Evolutionary conservation across 1,140 invertebrate genomes (phyloP), one percentile per base, ranked within the genome.

Genomic region (Probaryconus sp.): DNA sequence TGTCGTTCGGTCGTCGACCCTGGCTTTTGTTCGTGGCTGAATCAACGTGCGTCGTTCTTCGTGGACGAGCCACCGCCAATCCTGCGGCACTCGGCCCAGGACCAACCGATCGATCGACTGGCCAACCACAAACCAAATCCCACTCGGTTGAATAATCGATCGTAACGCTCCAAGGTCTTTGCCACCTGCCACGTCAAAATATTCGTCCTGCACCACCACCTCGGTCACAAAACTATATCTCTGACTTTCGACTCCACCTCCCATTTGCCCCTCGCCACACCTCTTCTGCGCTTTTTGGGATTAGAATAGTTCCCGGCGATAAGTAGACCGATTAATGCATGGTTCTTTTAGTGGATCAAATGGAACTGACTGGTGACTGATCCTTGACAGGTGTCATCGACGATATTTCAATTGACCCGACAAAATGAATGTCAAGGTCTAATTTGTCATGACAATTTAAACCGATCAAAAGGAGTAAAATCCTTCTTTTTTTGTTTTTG

Each of bases 11-110:
- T 79, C 78, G 61, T 71, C 77, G 81, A 83, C 78, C 81, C 74
- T 63, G 70, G 81, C 86, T 87, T 87, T 87, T 87, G 86, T 87
- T 86, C 85, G 80, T 83, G 81, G 77, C 78, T 79, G 83, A 82
- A 76, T 71, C 77, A 64, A 74, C 81, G 73, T 68, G 64, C 70
- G 64, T 67, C 75, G 74, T 63, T 72, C 61, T 65, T 63, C 71
- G 37, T 45, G 51, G 43, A 60, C 53, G 37, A 56, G 42, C 37
- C 47, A 48, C 65, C 47, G 43, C 63, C 61, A 35, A 77, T 79
- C 79, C 77, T 63, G 61, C 67, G 51, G 69, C 56, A 20, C 58
- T 43, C 51, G 67, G 63, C 68, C 63, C 74, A 53, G 74, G 74
- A 67, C 56, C 61, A 37, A 55, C 45, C 28, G 50, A 60, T 58